Evolutionary conservation across 2,888 invertebrate species (phyloP).

Genomic region (Xestia c-nigrum): DNA sequence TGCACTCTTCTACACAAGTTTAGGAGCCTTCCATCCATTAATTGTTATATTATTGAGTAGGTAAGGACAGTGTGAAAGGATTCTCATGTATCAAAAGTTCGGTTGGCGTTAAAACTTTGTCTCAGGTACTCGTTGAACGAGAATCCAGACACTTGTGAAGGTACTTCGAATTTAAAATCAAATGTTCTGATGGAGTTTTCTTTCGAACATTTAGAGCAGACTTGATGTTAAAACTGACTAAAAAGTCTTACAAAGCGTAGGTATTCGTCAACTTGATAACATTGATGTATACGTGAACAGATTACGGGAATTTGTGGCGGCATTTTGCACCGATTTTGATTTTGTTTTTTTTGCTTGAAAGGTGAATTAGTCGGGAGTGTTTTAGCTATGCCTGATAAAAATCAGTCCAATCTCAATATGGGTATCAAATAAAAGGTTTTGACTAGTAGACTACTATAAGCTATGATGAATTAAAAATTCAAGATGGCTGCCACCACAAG

Average conservation of each 20-base stretch:
- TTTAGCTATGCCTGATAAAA: no score
- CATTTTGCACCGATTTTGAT: no score
- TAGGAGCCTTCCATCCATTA: conserved; percentile 65
- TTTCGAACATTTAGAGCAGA: background rate
- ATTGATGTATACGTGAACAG: background rate
- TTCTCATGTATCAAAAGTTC: conserved; percentile 78
- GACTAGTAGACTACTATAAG: no score
- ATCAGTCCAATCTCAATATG: no score
- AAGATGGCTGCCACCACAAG: no score
- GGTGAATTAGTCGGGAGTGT: no score
- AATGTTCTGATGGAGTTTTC: conserved; percentile 30
- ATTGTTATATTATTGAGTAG: conserved; percentile 66
- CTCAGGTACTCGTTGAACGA: conserved; percentile 64
- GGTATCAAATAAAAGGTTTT: no score
- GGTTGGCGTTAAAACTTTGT: conserved; percentile 70
- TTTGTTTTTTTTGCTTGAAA: no score
- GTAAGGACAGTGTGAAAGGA: conserved; percentile 71
- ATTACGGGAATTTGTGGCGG: background rate
- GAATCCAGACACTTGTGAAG: conserved; percentile 46
- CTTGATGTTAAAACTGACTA: background rate
- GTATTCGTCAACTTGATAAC: background rate
- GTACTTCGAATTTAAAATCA: conserved; percentile 65
- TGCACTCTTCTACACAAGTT: conserved; percentile 60
- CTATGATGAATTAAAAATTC: no score
- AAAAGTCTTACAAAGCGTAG: background rate